Evolutionary conservation across 2,888 invertebrate genomes (phyloP).

Genomic region (Molorchus minor): DNA sequence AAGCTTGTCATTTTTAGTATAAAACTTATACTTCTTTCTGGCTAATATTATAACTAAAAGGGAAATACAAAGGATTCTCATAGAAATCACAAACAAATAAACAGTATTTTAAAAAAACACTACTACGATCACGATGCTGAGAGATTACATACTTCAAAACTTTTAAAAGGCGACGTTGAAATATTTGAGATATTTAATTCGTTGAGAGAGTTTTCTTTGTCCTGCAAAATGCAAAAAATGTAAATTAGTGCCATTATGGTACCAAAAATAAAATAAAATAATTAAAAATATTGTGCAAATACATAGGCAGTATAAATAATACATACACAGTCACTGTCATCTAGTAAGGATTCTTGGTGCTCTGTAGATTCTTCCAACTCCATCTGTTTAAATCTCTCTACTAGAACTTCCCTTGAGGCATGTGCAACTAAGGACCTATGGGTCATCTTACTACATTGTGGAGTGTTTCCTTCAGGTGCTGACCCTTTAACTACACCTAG

Average conservation of each 20-base stretch:
- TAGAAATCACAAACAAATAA: too few relatives aligned
- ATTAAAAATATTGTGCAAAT: neutral
- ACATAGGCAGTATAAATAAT: too few relatives aligned
- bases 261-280: neutral
- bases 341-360: too few relatives aligned
- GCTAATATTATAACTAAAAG: too few relatives aligned
- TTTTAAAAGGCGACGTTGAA: neutral
- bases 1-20: too few relatives aligned
- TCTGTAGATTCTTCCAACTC: neutral
- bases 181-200: neutral
- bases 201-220: neutral
- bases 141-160: neutral
- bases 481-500: too few relatives aligned
- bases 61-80: too few relatives aligned
- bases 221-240: neutral
- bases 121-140: too few relatives aligned
- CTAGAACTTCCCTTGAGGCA: neutral
- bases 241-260: neutral
- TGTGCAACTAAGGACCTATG: too few relatives aligned
- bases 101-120: too few relatives aligned
- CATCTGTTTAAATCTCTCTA: neutral
- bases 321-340: too few relatives aligned
- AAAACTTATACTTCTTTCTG: too few relatives aligned
- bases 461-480: conserved; percentile 2
- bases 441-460: neutral